Conservation (phyloP, 2,888 invertebrate species). For the Mesochorus sp. region DNA sequence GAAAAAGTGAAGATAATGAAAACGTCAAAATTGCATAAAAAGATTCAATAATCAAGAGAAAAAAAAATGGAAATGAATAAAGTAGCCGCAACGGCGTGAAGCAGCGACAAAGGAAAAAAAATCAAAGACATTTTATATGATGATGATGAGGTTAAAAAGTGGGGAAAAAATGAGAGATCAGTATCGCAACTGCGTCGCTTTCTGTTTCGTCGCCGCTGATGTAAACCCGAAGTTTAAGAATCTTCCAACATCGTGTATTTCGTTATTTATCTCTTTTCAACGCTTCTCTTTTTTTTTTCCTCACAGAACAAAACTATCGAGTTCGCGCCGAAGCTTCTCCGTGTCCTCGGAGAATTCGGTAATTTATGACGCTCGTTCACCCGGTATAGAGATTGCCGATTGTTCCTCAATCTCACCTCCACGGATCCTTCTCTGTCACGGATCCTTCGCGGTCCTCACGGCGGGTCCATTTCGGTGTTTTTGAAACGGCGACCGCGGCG, state of each 20-base stretch:
- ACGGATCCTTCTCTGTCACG: background rate
- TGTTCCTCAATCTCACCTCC: slow-evolving; percentile 29
- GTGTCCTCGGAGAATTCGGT: slow-evolving; percentile 7
- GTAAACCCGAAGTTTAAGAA: background rate
- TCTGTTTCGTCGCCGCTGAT: slow-evolving; percentile 51
- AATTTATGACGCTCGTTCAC: slow-evolving; percentile 35
- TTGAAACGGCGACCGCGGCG: slow-evolving; percentile 31
- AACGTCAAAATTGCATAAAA: too few relatives aligned
- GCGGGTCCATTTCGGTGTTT: slow-evolving; percentile 46
- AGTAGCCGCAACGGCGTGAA: slow-evolving; percentile 14
- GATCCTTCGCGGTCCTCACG: background rate
- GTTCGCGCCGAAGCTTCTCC: slow-evolving; percentile 49
- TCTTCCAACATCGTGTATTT: slow-evolving; percentile 7
- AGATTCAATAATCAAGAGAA: slow-evolving; percentile 4
- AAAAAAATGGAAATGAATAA: background rate
- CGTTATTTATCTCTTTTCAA: slow-evolving; percentile 32
- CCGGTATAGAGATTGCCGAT: slow-evolving; percentile 24
- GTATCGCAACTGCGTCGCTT: slow-evolving; percentile 42
- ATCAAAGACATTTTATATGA: slow-evolving; percentile 36
- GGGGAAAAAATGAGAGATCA: slow-evolving; percentile 28
- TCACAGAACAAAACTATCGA: slow-evolving; percentile 36
- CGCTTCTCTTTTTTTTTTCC: slow-evolving; percentile 11
- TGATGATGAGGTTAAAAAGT: slow-evolving; percentile 32
- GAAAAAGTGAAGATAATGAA: background rate
- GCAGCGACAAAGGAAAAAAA: slow-evolving; percentile 21